Conservation (phyloP, 2,888 invertebrate species). For the Parascotia fuliginaria region DNA sequence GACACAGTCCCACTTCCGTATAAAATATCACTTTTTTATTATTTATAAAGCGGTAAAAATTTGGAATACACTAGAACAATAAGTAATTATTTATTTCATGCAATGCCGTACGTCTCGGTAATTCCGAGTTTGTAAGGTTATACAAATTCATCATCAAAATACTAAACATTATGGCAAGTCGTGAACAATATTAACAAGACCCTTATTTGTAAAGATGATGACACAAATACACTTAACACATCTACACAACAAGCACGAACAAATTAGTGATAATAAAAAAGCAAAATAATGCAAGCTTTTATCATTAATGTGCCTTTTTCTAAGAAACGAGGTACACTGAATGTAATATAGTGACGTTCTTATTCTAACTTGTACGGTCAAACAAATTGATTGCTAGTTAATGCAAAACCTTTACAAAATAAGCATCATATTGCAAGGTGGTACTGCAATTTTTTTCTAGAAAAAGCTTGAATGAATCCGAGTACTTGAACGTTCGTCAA, state of each 20-base stretch:
- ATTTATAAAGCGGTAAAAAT: no score
- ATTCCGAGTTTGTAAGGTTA: not conserved
- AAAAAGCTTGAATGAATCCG: no score
- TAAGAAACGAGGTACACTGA: slow-evolving; percentile 31
- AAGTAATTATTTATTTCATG: no score
- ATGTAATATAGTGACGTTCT: not conserved
- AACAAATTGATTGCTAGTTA: no score
- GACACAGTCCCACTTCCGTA: no score
- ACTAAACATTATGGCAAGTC: not conserved
- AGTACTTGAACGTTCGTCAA: no score
- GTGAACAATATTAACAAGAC: slow-evolving; percentile 14
- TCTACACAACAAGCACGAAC: slow-evolving; percentile 16
- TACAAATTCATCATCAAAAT: not conserved
- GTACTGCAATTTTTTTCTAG: no score
- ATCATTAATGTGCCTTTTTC: slow-evolving; percentile 31
- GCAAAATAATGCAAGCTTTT: slow-evolving; percentile 53
- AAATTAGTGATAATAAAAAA: slow-evolving; percentile 52
- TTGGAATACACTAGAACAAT: no score
- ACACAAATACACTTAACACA: slow-evolving; percentile 37
- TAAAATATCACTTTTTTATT: no score
- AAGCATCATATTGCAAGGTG: no score
- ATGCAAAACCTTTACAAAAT: no score
- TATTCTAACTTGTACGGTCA: no score
- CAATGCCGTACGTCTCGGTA: not conserved
- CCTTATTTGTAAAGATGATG: slow-evolving; percentile 27